Evolutionary conservation across 2,113 vertebrate genomes (phyloP).

Genomic region (Phycodurus eques): DNA sequence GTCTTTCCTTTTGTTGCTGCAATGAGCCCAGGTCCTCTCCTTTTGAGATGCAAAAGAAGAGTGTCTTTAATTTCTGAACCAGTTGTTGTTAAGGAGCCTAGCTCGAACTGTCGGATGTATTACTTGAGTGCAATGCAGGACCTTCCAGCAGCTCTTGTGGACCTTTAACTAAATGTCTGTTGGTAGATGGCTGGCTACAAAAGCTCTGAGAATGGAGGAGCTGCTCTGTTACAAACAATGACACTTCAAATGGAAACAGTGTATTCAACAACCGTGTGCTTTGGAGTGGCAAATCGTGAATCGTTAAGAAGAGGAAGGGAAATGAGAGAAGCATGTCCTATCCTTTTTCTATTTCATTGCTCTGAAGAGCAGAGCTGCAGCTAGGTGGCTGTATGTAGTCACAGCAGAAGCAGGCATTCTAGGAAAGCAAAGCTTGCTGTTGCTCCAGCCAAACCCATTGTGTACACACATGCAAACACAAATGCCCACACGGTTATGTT

Average conservation of each 20-base stretch:
- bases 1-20: constrained; percentile 58
- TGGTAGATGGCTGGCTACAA: constrained; percentile 72
- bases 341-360: constrained; percentile 17
- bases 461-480: constrained; percentile 26
- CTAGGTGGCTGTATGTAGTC: constrained; percentile 78
- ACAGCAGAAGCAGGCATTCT: constrained; percentile 53
- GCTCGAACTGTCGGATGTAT: constrained; percentile 39
- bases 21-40: constrained; percentile 43
- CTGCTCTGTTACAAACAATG: constrained; percentile 16
- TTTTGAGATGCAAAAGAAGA: constrained; percentile 68
- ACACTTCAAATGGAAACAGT: constrained; percentile 31
- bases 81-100: constrained; percentile 39
- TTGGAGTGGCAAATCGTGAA: constrained; percentile 15
- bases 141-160: constrained; percentile 69
- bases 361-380: constrained; percentile 60
- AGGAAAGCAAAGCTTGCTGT: constrained; percentile 46
- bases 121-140: constrained; percentile 58
- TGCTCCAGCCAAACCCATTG: constrained; percentile 22
- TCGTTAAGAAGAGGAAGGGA: constrained; percentile 23
- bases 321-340: constrained; percentile 24
- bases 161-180: constrained; percentile 71
- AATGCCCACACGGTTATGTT: constrained; percentile 24
- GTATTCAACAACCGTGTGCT: constrained; percentile 22
- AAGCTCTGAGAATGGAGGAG: constrained; percentile 65
- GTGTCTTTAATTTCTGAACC: constrained; percentile 54